Base-by-base conservation (phyloP, 2,797 vertebrate genomes). In the Galagoides demidoff region DNA sequence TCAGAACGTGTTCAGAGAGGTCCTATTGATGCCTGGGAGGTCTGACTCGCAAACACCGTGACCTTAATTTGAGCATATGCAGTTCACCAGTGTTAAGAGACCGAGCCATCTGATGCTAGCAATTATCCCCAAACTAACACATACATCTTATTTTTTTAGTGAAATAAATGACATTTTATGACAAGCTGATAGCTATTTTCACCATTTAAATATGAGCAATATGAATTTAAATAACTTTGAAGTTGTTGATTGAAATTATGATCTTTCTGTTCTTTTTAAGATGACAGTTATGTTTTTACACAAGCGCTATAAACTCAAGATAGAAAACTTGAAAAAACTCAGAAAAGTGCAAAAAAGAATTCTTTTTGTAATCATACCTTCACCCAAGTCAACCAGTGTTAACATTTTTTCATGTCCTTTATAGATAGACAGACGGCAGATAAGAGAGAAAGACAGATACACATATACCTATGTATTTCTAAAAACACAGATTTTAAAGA, bases 341-440 rank as follows among this genome's bases (percentile, higher is more conserved):
- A 89, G 13, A 22, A 68, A 92, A 78, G 13, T 49, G 93, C 19
- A 64, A 92, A 89, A 10, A 92, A 90, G 8, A 87, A 91, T 95
- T 71, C 90, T 39, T 68, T 92, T 68, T 92, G 31, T 89, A 64
- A 59, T 43, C 78, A 57, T 57, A 68, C 7, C 3, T 49, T 19
- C n/a, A 88, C 14, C 2, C 12, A 94, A 82, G 73, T 88, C 82
- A 88, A 82, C 23, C 27, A 37, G 78, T 68, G 5, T n/a, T 89
- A 84, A 66, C 37, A 86, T 81, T 95, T 92, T 89, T 59, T 34
- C 86, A 9, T 90, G 13, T 86, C 37, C 6, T 77, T 76, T 22
- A 71, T 19, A 52, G 49, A 64, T 17, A 73, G 12, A 55, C n/a
- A 61, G 52, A 89, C 19, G 34, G 29, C 9, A 68, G 64, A 57